Percentiles rank a stretch among this genome's conserved stretches.
Conservation (phyloP, 92 coral and sea anemone genomes). For the Anthopleura xanthogrammica region DNA sequence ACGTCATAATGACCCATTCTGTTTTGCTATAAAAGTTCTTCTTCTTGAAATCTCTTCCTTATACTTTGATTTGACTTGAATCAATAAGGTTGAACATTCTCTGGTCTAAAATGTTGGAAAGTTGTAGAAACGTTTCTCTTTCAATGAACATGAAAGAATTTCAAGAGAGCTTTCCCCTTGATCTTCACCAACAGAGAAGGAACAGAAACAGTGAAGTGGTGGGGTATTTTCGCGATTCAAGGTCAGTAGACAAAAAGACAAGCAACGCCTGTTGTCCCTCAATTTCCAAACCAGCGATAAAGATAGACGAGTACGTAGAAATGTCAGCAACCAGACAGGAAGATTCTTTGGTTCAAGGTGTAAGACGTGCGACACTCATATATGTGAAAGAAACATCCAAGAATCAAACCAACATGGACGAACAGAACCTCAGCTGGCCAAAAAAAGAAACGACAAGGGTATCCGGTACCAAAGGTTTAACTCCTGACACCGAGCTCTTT, state of each 20-base stretch:
- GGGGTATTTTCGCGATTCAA: neutral
- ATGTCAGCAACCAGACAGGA: too few relatives aligned
- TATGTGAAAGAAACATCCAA: neutral
- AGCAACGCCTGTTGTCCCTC: too few relatives aligned
- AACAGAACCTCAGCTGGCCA: neutral
- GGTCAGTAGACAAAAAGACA: neutral
- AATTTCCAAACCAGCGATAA: too few relatives aligned
- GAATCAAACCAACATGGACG: neutral
- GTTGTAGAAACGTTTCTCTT: neutral
- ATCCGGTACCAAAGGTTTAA: neutral
- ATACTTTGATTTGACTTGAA: too few relatives aligned
- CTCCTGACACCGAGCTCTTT: neutral
- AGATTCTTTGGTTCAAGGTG: too few relatives aligned
- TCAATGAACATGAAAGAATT: neutral
- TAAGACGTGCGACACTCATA: neutral
- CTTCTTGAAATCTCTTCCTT: too few relatives aligned
- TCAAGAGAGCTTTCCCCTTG: neutral
- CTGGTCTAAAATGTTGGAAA: neutral
- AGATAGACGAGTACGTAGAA: too few relatives aligned
- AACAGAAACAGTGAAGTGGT: neutral
- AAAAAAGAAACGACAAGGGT: neutral
- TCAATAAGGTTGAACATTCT: neutral
- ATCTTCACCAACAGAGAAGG: neutral
- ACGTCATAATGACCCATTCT: too few relatives aligned
- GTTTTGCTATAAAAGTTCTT: too few relatives aligned